A percentile compares a stretch with the other conserved stretches of the same genome.
phyloP scores from a whole-genome alignment of 2,113 vertebrate genomes.

The Porphyrio hochstetteri region DNA sequence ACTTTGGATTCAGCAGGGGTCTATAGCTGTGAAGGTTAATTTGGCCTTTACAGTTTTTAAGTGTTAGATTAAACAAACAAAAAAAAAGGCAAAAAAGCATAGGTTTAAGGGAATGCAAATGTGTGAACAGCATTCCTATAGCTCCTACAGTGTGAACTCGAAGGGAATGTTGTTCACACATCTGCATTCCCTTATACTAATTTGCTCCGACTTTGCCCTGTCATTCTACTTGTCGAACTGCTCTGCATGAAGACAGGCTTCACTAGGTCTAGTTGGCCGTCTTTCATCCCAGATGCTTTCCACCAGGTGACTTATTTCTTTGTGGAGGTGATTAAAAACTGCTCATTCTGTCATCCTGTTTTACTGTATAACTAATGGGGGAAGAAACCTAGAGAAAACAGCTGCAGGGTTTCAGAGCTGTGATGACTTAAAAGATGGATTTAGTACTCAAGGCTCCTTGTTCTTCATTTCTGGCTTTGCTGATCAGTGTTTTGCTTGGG shows the following conservation, averaged over 20 bases:
- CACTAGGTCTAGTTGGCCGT: neutral
- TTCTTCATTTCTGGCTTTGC: neutral
- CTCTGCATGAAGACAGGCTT: neutral
- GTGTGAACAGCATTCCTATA: neutral
- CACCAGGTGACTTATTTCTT: neutral
- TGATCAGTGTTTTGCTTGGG: neutral
- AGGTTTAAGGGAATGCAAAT: neutral
- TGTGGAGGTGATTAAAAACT: neutral
- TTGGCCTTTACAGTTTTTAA: neutral
- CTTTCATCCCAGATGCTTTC: neutral
- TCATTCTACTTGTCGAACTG: neutral
- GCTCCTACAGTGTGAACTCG: rapidly evolving
- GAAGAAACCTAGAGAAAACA: neutral
- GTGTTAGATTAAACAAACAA: neutral
- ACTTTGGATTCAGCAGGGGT: neutral
- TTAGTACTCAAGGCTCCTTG: neutral
- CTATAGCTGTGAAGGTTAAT: neutral
- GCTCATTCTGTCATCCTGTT: neutral
- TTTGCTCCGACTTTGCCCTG: neutral
- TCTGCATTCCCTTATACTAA: neutral
- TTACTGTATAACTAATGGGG: neutral
- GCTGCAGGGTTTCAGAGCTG: neutral
- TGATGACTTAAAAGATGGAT: neutral
- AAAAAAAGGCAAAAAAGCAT: no score
- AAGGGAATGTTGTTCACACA: neutral